phyloP scores from a whole-genome alignment of 2,888 invertebrate species.

The Acleris laterana region DNA sequence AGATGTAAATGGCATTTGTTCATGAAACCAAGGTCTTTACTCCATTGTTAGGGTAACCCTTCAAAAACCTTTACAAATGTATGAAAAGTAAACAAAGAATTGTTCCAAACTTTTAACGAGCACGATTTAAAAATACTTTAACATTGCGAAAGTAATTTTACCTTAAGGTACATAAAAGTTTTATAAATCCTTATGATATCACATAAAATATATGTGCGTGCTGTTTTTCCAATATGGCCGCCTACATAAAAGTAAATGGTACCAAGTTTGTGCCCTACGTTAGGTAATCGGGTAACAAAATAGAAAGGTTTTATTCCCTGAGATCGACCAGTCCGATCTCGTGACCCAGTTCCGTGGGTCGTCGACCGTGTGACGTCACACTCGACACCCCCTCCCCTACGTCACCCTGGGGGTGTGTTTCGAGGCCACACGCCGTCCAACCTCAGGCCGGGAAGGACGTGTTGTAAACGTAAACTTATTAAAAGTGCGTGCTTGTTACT shows the following conservation, averaged over 20 bases:
- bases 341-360: slow-evolving; percentile 77
- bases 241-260: slow-evolving; percentile 29
- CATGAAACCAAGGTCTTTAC: slow-evolving; percentile 3
- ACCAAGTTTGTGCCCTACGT: slow-evolving; percentile 36
- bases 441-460: slow-evolving; percentile 62
- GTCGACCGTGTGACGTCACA: slow-evolving; percentile 81
- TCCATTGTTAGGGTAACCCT: slow-evolving; percentile 4
- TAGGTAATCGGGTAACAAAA: slow-evolving; percentile 45
- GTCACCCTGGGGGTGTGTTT: slow-evolving; percentile 72
- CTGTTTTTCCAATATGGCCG: slow-evolving; percentile 36
- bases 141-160: no score
- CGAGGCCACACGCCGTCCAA: slow-evolving; percentile 76
- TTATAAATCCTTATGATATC: slow-evolving; percentile 16
- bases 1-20: slow-evolving; percentile 4
- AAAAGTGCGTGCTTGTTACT: slow-evolving; percentile 47
- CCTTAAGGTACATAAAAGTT: not conserved
- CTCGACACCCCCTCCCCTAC: slow-evolving; percentile 50
- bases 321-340: slow-evolving; percentile 69
- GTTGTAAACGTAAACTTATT: slow-evolving; percentile 45
- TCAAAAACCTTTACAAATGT: slow-evolving; percentile 6
- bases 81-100: not conserved
- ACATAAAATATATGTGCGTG: slow-evolving; percentile 18
- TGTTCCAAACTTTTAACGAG: slow-evolving; percentile 13
- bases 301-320: slow-evolving; percentile 53
- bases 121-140: no score